Conservation (phyloP, 2,888 invertebrate species). For the Lysandra coridon region DNA sequence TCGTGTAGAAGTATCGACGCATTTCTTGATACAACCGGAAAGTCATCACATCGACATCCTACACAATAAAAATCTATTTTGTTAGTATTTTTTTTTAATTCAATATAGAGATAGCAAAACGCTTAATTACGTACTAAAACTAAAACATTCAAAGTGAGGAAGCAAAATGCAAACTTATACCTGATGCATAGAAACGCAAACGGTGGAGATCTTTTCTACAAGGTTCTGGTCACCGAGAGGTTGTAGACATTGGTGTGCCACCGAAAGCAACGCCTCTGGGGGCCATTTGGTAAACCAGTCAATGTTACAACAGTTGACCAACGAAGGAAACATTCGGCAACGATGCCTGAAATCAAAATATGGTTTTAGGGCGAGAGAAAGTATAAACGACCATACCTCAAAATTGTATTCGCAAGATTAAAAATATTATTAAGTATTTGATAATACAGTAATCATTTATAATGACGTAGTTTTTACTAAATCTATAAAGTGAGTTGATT, state of each 20-base stretch:
- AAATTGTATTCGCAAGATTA: neutral
- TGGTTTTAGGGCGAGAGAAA: neutral
- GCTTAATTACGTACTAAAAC: too few species aligned
- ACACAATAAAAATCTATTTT: slow-evolving; percentile 29
- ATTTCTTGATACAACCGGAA: slow-evolving; percentile 89
- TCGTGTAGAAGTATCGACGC: slow-evolving; percentile 93
- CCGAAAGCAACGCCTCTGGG: slow-evolving; percentile 90
- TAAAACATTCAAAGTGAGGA: neutral
- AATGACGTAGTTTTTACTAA: neutral
- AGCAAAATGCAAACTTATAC: slow-evolving; percentile 44
- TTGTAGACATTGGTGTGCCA: slow-evolving; percentile 86
- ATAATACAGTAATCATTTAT: too few species aligned
- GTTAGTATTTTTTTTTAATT: too few species aligned
- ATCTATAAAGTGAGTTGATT: neutral
- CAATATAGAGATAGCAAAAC: too few species aligned
- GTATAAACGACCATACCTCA: neutral
- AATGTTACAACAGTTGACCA: slow-evolving; percentile 96
- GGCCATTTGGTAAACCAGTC: slow-evolving; percentile 98
- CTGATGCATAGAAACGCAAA: slow-evolving; percentile 73
- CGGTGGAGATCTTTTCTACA: slow-evolving; percentile 58
- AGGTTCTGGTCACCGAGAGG: slow-evolving; percentile 76
- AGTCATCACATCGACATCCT: slow-evolving; percentile 91
- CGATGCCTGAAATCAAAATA: slow-evolving; percentile 79
- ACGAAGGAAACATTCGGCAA: slow-evolving; percentile 95
- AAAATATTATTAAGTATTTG: neutral